These are phyloP conservation scores for Liolophura sinensis DNA, from an alignment of 1,140 invertebrate genomes.

Conservation along the genomic window DNA sequence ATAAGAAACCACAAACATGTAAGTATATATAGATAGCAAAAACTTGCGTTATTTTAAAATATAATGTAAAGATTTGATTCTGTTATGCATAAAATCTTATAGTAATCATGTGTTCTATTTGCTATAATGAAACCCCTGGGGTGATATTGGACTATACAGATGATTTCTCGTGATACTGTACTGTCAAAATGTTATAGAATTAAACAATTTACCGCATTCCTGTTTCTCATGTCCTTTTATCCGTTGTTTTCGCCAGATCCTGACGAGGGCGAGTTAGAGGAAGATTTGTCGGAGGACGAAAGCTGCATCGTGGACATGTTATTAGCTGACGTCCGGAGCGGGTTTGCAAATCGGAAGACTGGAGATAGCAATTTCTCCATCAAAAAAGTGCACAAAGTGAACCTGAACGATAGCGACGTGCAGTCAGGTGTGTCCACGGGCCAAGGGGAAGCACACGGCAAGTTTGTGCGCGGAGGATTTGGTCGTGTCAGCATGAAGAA, in stretches of 20 bases:
- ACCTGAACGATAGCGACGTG: constrained; percentile 20
- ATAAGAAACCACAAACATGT: too few species aligned
- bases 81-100: too few species aligned
- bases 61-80: too few species aligned
- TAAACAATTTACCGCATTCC: too few species aligned
- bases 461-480: constrained; percentile 37
- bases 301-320: constrained; percentile 48
- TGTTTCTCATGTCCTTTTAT: not conserved
- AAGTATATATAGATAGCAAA: too few species aligned
- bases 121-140: too few species aligned
- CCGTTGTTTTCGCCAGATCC: not conserved
- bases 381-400: constrained; percentile 44
- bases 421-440: constrained; percentile 7
- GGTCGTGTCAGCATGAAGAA: constrained; percentile 37
- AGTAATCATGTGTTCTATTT: too few species aligned
- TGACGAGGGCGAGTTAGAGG: not conserved
- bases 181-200: too few species aligned
- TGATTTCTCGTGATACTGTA: too few species aligned
- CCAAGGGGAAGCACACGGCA: constrained; percentile 11
- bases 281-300: constrained; percentile 11
- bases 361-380: constrained; percentile 44
- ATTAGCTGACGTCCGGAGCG: constrained; percentile 47
- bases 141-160: too few species aligned
- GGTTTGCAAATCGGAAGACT: constrained; percentile 40
- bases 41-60: too few species aligned